Evolutionary conservation across 1,140 invertebrate species (phyloP), one percentile per base, ranked within the genome.

Genomic region (Piezodorus guildinii): DNA sequence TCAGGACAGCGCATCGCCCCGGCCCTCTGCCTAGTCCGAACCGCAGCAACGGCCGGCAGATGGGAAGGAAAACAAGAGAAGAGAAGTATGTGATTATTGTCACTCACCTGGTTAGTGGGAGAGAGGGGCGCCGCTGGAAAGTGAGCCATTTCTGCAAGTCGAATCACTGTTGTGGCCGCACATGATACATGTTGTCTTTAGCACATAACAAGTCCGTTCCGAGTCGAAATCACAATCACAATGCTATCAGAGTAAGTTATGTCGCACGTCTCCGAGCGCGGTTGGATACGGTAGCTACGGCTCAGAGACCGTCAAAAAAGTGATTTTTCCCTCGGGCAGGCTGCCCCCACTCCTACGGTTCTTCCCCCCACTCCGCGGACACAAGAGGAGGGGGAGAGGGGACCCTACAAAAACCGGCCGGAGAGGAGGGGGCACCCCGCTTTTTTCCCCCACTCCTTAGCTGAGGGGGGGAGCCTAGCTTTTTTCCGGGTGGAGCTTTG

Each of bases 121-220:
- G 56, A 60, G 15, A 65, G 19, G 3, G 52, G 39, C 10, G 59
- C 21, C 15, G 63, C 56, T 9, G 59, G 56, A 43, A 60, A 61
- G 39, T 60, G 65, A n/a, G 65, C 62, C 62, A 63, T 63, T 2
- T 39, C 60, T 34, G n/a, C 25, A n/a, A 34, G 25, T 16, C 12
- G 46, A 27, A 21, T 63, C 62, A 63, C 51, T 23, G 62, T 15
- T n/a, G 62, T 19, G 15, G 19, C n/a, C 39, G 43, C 44, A 59
- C 65, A 61, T 62, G 43, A 62, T 49, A 66, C 65, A 62, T 58
- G 56, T 45, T 64, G 23, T 56, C 52, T 56, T 56, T 4, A 56
- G 23, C 15, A 56, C 49, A 51, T 19, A 17, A 51, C 17, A 17
- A 51, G 49, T 51, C 49, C 17, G 49, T 23, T 51, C 21, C 49